These are phyloP conservation scores for Melanocharis versteri DNA, from an alignment of 2,113 vertebrate genomes.

Conservation along the genomic window DNA sequence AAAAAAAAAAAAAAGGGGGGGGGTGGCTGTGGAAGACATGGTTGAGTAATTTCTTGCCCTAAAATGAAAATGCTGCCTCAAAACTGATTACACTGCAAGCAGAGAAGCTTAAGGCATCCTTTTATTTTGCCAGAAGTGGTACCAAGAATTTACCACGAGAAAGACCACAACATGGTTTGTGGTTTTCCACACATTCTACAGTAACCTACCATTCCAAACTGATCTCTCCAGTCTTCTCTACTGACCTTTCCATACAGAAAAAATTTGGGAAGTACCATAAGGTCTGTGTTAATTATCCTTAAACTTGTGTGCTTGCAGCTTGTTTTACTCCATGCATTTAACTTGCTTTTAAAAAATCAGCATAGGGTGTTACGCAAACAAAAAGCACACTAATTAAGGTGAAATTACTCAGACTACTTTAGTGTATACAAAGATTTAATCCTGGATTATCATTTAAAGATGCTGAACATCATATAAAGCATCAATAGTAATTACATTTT, in stretches of 20 bases:
- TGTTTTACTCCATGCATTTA: background rate
- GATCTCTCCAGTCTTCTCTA: slow-evolving; percentile 4
- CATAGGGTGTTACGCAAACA: slow-evolving; percentile 8
- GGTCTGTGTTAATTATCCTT: background rate
- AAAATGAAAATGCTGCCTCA: background rate
- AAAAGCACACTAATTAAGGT: slow-evolving; percentile 31
- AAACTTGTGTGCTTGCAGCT: background rate
- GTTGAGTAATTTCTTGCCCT: background rate
- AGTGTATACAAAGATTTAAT: slow-evolving; percentile 50
- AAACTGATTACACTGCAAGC: background rate
- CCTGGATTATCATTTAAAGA: slow-evolving; percentile 28
- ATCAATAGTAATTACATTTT: slow-evolving; percentile 63
- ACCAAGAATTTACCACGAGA: slow-evolving; percentile 45
- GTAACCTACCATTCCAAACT: slow-evolving; percentile 49
- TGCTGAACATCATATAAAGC: slow-evolving; percentile 25
- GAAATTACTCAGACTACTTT: slow-evolving; percentile 23
- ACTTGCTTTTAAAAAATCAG: slow-evolving; percentile 10
- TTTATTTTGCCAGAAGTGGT: background rate
- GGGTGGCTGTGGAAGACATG: background rate
- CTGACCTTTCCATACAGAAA: slow-evolving; percentile 28
- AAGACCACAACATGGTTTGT: background rate
- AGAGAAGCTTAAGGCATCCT: background rate
- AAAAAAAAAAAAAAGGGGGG: background rate
- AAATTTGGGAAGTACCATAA: background rate
- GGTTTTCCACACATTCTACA: slow-evolving; percentile 15